These are phyloP conservation scores for Danio albolineatus DNA, from an alignment of 2,797 vertebrate species.

Conservation along the genomic window DNA sequence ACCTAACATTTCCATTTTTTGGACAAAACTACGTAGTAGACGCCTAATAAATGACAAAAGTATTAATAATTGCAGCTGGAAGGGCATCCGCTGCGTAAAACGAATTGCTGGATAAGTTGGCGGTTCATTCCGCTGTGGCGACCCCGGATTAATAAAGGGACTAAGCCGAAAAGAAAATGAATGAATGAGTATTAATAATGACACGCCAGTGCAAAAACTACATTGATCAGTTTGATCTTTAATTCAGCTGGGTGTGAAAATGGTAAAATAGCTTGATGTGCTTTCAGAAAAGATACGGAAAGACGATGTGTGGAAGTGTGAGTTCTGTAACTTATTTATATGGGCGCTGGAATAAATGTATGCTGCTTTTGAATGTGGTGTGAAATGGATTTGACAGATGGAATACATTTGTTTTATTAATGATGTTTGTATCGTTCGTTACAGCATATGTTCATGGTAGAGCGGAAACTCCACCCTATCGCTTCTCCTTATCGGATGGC, in stretches of 20 bases:
- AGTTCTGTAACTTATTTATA: background rate
- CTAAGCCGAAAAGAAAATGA: no score
- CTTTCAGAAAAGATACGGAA: background rate
- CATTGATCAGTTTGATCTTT: no score
- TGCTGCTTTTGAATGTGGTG: background rate
- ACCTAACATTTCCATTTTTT: no score
- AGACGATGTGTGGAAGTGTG: background rate
- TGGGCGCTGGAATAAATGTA: background rate
- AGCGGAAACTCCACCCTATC: conserved; percentile 93
- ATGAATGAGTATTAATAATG: no score
- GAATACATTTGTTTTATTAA: background rate
- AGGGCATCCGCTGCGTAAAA: no score
- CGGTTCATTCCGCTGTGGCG: no score
- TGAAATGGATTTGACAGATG: conserved; percentile 9
- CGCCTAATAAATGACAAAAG: no score
- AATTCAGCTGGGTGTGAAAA: background rate
- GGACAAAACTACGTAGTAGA: no score
- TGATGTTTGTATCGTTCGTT: conserved; percentile 30
- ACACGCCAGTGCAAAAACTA: no score
- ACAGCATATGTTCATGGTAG: conserved; percentile 91
- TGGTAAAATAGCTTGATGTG: background rate
- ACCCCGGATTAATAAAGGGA: no score
- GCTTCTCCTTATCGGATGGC: conserved; percentile 94
- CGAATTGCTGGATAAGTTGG: no score
- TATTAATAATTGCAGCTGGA: no score